These are phyloP conservation scores for Neolamprologus cancellatus DNA, from an alignment of 2,113 vertebrate species.

Conservation along the genomic window DNA sequence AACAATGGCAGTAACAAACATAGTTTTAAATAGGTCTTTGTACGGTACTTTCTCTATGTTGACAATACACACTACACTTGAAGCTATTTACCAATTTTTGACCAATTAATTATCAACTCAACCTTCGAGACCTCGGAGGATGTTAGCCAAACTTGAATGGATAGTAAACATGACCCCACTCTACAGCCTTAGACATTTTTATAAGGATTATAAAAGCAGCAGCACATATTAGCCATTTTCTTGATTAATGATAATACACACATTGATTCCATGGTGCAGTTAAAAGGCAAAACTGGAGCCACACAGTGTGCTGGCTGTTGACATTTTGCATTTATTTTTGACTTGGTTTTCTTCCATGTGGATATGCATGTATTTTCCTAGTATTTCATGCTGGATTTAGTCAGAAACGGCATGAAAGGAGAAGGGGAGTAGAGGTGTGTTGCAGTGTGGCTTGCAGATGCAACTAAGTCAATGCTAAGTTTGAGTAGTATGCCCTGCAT, in stretches of 20 bases:
- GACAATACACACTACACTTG: background rate
- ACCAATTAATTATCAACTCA: background rate
- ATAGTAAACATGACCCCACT: background rate
- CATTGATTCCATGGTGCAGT: background rate
- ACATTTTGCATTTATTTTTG: background rate
- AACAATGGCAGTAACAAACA: background rate
- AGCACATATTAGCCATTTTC: background rate
- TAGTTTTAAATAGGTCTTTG: background rate
- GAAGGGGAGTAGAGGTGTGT: background rate
- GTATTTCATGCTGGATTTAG: background rate
- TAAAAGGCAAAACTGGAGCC: background rate
- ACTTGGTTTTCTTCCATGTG: background rate
- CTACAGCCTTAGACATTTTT: background rate
- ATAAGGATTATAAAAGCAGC: background rate
- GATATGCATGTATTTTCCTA: background rate
- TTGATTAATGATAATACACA: background rate
- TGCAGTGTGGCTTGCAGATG: background rate
- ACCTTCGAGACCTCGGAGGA: background rate
- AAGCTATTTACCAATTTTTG: background rate
- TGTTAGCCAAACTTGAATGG: background rate
- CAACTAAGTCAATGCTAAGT: background rate
- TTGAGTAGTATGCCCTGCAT: background rate
- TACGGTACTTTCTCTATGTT: no score
- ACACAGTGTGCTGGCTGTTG: background rate
- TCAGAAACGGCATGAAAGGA: background rate